Evolutionary conservation across 2,888 invertebrate genomes (phyloP).

Genomic region (Pyrocoelia pectoralis): DNA sequence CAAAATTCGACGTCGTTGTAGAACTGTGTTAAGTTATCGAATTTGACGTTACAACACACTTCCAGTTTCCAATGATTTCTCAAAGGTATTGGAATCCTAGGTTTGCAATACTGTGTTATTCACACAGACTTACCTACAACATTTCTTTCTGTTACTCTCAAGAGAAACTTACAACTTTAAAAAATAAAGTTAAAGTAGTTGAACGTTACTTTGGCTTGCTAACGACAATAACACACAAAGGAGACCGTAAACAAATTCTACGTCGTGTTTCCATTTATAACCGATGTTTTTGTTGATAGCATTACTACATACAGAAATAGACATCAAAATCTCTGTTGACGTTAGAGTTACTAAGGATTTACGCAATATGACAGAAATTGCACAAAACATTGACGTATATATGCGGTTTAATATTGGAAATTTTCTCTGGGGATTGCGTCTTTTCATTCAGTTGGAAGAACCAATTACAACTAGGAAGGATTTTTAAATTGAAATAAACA

Average conservation of each 20-base stretch:
- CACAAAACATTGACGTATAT: not conserved
- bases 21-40: constrained; percentile 19
- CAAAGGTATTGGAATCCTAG: constrained; percentile 32
- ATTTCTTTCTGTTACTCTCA: constrained; percentile 23
- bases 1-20: not conserved
- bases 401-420: constrained; percentile 21
- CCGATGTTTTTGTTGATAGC: no score
- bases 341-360: no score
- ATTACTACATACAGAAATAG: no score
- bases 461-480: constrained; percentile 22
- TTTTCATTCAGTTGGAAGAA: constrained; percentile 22
- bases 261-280: no score
- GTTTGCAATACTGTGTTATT: constrained; percentile 26
- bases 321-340: no score
- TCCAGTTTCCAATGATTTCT: constrained; percentile 31
- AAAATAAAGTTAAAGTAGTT: not conserved
- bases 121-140: constrained; percentile 18
- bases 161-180: constrained; percentile 18
- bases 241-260: no score
- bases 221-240: not conserved
- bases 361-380: no score
- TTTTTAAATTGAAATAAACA: constrained; percentile 24
- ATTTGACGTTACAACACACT: constrained; percentile 28
- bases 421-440: constrained; percentile 19
- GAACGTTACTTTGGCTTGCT: not conserved